Percentiles rank a stretch among this genome's conserved stretches.
Conservation (phyloP, 1,140 invertebrate species). For the Aphidius gifuensis region DNA sequence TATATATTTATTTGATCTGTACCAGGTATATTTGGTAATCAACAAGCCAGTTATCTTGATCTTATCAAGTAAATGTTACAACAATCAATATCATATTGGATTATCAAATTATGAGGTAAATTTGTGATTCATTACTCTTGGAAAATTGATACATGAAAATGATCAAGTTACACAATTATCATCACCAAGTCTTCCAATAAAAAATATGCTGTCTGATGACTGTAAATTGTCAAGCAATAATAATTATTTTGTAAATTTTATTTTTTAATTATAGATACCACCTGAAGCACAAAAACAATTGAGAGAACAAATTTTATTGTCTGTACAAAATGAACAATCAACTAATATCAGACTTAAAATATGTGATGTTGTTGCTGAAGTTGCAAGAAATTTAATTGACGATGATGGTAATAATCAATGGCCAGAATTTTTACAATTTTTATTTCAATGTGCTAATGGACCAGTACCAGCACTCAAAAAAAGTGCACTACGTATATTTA, state of each 20-base stretch:
- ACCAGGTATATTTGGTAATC: constrained; percentile 94
- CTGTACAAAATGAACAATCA: constrained; percentile 77
- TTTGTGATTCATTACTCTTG: constrained; percentile 22
- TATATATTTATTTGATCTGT: constrained; percentile 64
- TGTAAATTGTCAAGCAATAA: constrained; percentile 48
- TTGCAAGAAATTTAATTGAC: constrained; percentile 92
- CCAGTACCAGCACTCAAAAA: constrained; percentile 80
- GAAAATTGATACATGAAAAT: constrained; percentile 47
- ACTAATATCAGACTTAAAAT: constrained; percentile 82
- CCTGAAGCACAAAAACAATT: constrained; percentile 79
- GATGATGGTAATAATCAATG: constrained; percentile 95
- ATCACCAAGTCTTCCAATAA: constrained; percentile 46
- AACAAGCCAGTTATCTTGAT: constrained; percentile 86
- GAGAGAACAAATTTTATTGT: constrained; percentile 80
- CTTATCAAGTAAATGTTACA: constrained; percentile 94
- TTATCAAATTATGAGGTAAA: constrained; percentile 64
- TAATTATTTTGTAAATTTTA: constrained; percentile 5
- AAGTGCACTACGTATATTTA: constrained; percentile 90
- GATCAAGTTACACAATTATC: constrained; percentile 28
- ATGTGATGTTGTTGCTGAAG: constrained; percentile 91
- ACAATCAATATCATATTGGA: constrained; percentile 75
- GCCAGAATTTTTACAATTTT: constrained; percentile 94
- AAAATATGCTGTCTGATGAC: constrained; percentile 51
- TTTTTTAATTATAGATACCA: constrained; percentile 60
- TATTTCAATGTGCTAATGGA: constrained; percentile 91